Percentiles rank a stretch among this genome's conserved stretches.
Conservation (phyloP, 1,140 invertebrate species). For the Macrotrachela quadricornifera region DNA sequence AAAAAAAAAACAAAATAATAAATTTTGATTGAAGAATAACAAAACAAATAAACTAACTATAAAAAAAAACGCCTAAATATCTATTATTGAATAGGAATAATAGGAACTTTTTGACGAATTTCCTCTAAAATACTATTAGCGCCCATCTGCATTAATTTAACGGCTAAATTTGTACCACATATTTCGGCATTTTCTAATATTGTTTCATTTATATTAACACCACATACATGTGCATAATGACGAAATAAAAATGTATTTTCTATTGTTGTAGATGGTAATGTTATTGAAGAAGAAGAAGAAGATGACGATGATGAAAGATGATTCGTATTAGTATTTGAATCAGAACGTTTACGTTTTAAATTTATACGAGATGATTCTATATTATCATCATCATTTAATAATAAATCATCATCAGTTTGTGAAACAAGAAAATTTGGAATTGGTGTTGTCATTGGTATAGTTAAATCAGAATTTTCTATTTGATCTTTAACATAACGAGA, state of each 20-base stretch:
- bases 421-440: not conserved
- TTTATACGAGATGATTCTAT: not conserved
- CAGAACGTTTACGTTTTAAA: not conserved
- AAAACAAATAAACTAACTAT: too few species aligned
- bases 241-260: not conserved
- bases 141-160: constrained; percentile 3
- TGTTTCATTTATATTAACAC: constrained; percentile 7
- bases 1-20: too few species aligned
- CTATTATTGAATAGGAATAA: too few species aligned
- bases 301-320: not conserved
- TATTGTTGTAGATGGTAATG: too few species aligned
- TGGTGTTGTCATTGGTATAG: not conserved
- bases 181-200: constrained; percentile 5
- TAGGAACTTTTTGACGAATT: not conserved
- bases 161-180: constrained; percentile 2
- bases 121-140: constrained; percentile 4
- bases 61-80: too few species aligned
- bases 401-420: not conserved
- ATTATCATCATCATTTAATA: too few species aligned
- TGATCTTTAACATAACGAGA: not conserved
- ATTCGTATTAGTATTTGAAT: not conserved
- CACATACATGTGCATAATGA: not conserved
- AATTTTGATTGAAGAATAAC: too few species aligned
- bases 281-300: too few species aligned
- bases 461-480: not conserved